A percentile compares a stretch with the other conserved stretches of the same genome.
These are phyloP conservation scores for Eupithecia exiguata DNA, from an alignment of 2,888 invertebrate species.

Conservation along the genomic window DNA sequence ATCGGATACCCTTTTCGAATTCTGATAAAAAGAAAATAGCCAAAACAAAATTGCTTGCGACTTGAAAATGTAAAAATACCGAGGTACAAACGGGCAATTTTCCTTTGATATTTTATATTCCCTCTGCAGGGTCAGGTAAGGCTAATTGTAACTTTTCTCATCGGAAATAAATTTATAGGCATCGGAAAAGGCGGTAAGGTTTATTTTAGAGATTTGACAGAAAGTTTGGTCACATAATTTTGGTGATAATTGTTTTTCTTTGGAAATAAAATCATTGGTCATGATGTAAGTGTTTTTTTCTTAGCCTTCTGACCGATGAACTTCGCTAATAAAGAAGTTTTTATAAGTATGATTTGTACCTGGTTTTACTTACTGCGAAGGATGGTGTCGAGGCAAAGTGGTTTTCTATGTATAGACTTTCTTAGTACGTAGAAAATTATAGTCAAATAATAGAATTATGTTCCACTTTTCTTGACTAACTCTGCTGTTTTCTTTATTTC, in stretches of 20 bases:
- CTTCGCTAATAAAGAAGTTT: neutral
- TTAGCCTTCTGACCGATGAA: neutral
- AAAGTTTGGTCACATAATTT: neutral
- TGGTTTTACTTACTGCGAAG: neutral
- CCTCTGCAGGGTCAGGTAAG: neutral
- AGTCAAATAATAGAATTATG: too few relatives aligned
- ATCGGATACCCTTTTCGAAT: neutral
- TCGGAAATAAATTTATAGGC: constrained; percentile 7
- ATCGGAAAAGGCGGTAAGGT: neutral
- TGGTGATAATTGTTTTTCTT: neutral
- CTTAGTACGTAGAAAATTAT: too few relatives aligned
- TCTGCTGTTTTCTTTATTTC: too few relatives aligned
- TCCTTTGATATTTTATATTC: constrained; percentile 24
- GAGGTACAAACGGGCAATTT: neutral
- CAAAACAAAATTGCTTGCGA: neutral
- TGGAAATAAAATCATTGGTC: neutral
- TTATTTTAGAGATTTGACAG: neutral
- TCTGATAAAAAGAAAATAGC: neutral
- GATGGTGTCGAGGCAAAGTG: too few relatives aligned
- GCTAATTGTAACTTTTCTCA: constrained; percentile 23
- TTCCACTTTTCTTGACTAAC: too few relatives aligned
- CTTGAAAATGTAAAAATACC: constrained; percentile 7
- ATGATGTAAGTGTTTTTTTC: neutral
- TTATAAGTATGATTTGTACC: neutral
- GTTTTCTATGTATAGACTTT: too few relatives aligned